Evolutionary conservation across 2,797 vertebrate genomes (phyloP), one percentile per base, ranked within the genome.

Genomic region (Bradypodion pumilum): DNA sequence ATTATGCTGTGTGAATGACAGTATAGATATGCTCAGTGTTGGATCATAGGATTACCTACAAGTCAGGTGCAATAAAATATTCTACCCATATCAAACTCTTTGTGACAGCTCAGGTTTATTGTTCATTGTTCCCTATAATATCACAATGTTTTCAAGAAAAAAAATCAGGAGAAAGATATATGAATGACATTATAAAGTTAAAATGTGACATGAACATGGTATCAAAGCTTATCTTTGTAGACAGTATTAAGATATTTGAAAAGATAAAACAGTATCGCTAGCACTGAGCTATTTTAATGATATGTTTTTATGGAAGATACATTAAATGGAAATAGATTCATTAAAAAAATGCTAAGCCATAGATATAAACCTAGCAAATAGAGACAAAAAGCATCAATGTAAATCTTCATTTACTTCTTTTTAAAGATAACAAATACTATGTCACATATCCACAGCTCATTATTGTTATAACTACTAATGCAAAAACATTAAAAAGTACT

Each of bases 391-490:
- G 6, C 19, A 60, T 10, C 63, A 60, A 88, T 85, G 44, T 65
- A 75, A 4, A 77, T 59, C 46, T 84, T 78, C 81, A 77, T 76
- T 81, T 86, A 73, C 80, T 79, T 85, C 86, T 90, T 84, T 84
- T 86, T 82, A 85, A 81, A 66, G 69, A 63, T n/a, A 75, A 27
- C 84, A 69, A 87, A 82, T 87, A 80, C 83, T 86, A 91, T 89
- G 89, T 80, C 85, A 86, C 84, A 74, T 37, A 7, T 77, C 68
- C 37, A 73, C 19, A 2, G 37, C 25, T 89, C 85, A 49, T 89
- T 70, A 42, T 46, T 90, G 37, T 2, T 91, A 89, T 37, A 83
- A 90, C 91, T 92, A 85, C 87, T 89, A 77, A 72, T 90, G 73
- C 78, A 85, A 66, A 80, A 73, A 78, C 65, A 81, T 91, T 37